phyloP scores from a whole-genome alignment of 2,888 invertebrate genomes.

The Listrodromus nycthemerus region DNA sequence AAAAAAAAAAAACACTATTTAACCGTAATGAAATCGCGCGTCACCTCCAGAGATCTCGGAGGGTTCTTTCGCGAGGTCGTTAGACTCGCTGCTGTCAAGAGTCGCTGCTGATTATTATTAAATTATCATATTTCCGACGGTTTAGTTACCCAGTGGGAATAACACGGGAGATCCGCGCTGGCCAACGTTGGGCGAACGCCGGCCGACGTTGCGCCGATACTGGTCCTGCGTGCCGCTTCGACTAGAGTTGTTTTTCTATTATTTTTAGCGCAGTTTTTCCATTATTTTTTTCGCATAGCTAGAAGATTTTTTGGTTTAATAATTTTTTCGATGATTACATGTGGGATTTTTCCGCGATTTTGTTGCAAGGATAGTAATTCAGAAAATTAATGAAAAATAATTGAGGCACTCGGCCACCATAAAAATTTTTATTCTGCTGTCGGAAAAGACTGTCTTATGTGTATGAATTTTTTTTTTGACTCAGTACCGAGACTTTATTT shows the following conservation, averaged over 20 bases:
- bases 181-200: not conserved
- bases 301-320: no score
- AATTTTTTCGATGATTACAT: no score
- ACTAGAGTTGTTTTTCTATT: not conserved
- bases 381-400: no score
- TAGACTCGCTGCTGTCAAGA: slow-evolving; percentile 13
- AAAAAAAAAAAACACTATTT: slow-evolving; percentile 68
- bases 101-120: slow-evolving; percentile 2
- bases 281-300: no score
- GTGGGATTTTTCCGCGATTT: no score
- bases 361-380: no score
- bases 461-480: not conserved
- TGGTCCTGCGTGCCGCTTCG: not conserved
- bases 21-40: slow-evolving; percentile 71
- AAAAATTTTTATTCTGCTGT: not conserved
- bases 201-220: not conserved
- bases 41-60: slow-evolving; percentile 53
- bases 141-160: not conserved
- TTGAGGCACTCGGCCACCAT: not conserved
- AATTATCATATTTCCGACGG: not conserved
- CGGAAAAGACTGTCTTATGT: not conserved
- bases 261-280: no score
- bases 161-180: not conserved
- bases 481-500: not conserved
- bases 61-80: slow-evolving; percentile 34